phyloP scores from a whole-genome alignment of 2,888 invertebrate genomes.

The Cybosia mesomella region DNA sequence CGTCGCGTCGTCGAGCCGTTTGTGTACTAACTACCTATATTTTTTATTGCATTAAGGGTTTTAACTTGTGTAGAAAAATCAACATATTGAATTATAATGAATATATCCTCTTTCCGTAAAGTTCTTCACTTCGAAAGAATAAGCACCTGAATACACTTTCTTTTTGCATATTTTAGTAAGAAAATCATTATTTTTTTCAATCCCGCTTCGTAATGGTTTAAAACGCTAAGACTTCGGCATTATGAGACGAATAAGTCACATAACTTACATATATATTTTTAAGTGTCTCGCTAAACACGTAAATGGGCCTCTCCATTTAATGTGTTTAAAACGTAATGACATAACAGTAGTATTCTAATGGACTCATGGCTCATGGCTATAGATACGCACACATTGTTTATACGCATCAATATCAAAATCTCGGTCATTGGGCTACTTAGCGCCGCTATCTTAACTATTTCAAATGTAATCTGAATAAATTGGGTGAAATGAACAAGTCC shows the following conservation, averaged over 20 bases:
- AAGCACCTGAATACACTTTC: neutral
- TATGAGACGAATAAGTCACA: neutral
- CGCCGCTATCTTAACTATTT: slow-evolving; percentile 36
- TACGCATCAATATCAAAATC: slow-evolving; percentile 43
- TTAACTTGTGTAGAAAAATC: too few species aligned
- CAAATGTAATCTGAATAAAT: slow-evolving; percentile 13
- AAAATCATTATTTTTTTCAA: neutral
- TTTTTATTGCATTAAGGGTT: too few species aligned
- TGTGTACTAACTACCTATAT: too few species aligned
- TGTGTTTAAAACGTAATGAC: neutral
- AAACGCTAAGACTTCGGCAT: neutral
- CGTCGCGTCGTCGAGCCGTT: too few species aligned
- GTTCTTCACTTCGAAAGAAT: neutral
- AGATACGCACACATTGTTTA: slow-evolving; percentile 4
- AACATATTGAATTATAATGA: neutral
- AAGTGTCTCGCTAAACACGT: neutral
- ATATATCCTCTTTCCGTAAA: neutral
- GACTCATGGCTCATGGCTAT: neutral
- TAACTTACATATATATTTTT: neutral
- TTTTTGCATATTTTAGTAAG: neutral
- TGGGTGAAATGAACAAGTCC: slow-evolving; percentile 25
- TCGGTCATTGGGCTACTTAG: slow-evolving; percentile 61
- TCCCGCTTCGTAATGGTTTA: neutral
- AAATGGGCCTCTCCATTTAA: neutral
- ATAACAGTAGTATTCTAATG: neutral